Evolutionary conservation across 2,888 invertebrate species (phyloP).

Genomic region (Eudiplozoon nipponicum): DNA sequence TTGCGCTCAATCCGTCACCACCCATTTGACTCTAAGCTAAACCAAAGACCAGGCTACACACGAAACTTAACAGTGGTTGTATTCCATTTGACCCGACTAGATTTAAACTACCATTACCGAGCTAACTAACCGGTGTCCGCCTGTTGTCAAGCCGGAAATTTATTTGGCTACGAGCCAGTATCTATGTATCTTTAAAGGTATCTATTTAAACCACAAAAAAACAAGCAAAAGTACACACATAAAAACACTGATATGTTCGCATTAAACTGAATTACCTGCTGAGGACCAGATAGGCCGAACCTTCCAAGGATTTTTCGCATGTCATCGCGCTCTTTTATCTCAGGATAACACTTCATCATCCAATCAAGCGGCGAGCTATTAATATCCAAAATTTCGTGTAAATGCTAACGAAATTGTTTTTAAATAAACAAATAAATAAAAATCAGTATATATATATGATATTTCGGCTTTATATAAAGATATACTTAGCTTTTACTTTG

Average conservation of each 20-base stretch:
- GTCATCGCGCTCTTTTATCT: constrained; percentile 79
- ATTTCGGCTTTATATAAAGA: constrained; percentile 6
- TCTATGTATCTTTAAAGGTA: not conserved
- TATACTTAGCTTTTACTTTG: not conserved
- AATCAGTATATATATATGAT: constrained; percentile 6
- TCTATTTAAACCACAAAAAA: not conserved
- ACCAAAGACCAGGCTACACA: too few relatives aligned
- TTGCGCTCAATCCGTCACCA: too few relatives aligned
- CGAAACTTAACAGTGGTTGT: too few relatives aligned
- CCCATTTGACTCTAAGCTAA: too few relatives aligned
- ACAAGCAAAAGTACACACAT: constrained; percentile 10
- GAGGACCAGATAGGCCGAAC: constrained; percentile 75
- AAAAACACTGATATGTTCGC: too few relatives aligned
- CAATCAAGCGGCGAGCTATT: constrained; percentile 77
- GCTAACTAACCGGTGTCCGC: too few relatives aligned
- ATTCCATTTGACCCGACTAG: too few relatives aligned
- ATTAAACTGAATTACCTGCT: constrained; percentile 28
- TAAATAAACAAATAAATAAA: too few relatives aligned
- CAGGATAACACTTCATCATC: constrained; percentile 83
- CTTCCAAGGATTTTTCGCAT: constrained; percentile 94
- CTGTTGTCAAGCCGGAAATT: too few relatives aligned
- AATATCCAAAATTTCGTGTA: constrained; percentile 71
- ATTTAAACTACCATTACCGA: too few relatives aligned
- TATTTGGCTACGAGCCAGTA: too few relatives aligned
- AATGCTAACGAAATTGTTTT: too few relatives aligned